Conservation (phyloP, 2,888 invertebrate species). For the Andricus curvator region DNA sequence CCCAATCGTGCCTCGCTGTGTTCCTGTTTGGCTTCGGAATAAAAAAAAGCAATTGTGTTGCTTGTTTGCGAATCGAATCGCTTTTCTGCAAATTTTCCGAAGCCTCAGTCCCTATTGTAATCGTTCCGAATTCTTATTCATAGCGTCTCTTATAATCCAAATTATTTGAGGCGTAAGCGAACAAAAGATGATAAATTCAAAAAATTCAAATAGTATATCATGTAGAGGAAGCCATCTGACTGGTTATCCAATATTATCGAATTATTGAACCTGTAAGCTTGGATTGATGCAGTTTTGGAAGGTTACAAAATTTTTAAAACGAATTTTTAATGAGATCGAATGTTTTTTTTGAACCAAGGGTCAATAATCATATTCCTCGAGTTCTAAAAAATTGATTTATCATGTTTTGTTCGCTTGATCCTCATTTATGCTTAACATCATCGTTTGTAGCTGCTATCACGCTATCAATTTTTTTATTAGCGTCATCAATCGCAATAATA, state of each 20-base stretch:
- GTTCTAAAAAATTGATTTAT: too few species aligned
- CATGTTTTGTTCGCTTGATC: too few species aligned
- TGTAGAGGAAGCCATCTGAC: too few species aligned
- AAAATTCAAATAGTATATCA: too few species aligned
- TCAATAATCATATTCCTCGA: too few species aligned
- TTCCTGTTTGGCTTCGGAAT: conserved; percentile 13
- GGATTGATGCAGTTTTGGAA: too few species aligned
- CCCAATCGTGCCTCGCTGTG: conserved; percentile 39
- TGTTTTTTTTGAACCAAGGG: too few species aligned
- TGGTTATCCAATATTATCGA: too few species aligned
- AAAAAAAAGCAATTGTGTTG: neutral
- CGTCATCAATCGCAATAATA: conserved; percentile 9
- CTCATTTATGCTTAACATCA: neutral
- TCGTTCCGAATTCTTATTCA: conserved; percentile 1
- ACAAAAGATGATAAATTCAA: too few species aligned
- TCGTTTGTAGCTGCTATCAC: neutral
- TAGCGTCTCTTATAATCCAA: neutral
- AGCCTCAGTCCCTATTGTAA: neutral
- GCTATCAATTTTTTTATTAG: neutral
- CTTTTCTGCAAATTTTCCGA: neutral
- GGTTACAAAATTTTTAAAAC: too few species aligned
- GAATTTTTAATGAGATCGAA: too few species aligned
- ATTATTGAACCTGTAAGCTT: too few species aligned
- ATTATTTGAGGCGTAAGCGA: neutral
- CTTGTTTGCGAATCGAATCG: neutral